Conservation (phyloP, 2,888 invertebrate genomes). For the Deilephila porcellus region DNA sequence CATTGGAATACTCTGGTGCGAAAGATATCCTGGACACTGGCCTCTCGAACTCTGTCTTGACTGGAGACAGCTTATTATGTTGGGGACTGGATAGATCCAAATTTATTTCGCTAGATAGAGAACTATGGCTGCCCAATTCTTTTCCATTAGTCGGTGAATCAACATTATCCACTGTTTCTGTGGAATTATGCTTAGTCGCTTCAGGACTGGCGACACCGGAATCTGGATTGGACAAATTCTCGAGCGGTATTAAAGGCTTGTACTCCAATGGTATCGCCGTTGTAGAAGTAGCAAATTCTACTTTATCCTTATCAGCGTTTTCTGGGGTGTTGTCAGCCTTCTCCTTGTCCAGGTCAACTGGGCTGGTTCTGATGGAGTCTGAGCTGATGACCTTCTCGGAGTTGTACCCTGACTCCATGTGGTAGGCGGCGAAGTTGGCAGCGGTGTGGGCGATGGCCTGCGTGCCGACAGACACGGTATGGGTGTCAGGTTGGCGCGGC, state of each 20-base stretch:
- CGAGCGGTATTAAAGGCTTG: constrained; percentile 71
- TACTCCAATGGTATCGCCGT: constrained; percentile 69
- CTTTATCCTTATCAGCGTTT: constrained; percentile 82
- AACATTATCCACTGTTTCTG: constrained; percentile 79
- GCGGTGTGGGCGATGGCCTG: constrained; percentile 71
- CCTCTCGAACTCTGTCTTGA: constrained; percentile 68
- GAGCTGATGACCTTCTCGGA: constrained; percentile 80
- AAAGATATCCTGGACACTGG: constrained; percentile 71
- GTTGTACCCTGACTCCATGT: constrained; percentile 88
- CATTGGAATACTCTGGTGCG: constrained; percentile 72
- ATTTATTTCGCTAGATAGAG: constrained; percentile 84
- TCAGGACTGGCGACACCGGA: constrained; percentile 85
- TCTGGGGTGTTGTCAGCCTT: constrained; percentile 85
- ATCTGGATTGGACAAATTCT: constrained; percentile 78
- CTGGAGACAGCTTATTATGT: constrained; percentile 66
- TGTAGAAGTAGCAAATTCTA: constrained; percentile 74
- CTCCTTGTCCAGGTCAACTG: constrained; percentile 79
- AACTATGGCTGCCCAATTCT: constrained; percentile 75
- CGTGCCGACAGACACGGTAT: constrained; percentile 59
- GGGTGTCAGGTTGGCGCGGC: constrained; percentile 61
- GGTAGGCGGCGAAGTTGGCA: constrained; percentile 79
- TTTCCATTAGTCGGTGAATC: constrained; percentile 77
- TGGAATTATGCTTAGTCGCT: constrained; percentile 83
- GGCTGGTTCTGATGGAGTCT: constrained; percentile 78
- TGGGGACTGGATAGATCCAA: constrained; percentile 83